Conservation (phyloP, 1,140 invertebrate genomes). For the Calliphora vicina region DNA sequence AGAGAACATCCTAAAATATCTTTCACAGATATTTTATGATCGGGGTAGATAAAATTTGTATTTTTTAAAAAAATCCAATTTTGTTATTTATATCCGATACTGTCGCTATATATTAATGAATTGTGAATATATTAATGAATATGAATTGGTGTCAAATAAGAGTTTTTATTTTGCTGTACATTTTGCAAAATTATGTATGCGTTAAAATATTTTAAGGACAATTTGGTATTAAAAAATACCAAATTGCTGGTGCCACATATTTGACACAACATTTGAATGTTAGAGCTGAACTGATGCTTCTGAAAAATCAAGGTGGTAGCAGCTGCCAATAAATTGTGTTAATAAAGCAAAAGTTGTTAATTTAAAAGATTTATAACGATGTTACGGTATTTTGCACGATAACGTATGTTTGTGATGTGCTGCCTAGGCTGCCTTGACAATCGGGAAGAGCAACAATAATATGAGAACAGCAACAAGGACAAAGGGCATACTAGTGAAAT, state of each 20-base stretch:
- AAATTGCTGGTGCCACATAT: background rate
- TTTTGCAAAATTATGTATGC: too few relatives aligned
- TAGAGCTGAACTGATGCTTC: background rate
- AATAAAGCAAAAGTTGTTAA: conserved; percentile 63
- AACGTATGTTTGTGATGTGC: conserved; percentile 38
- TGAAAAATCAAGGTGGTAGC: conserved; percentile 18
- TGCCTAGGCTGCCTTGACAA: background rate
- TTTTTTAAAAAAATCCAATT: too few relatives aligned
- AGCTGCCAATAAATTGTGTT: conserved; percentile 60
- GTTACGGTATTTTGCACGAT: conserved; percentile 21
- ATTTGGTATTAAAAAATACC: background rate
- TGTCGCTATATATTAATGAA: too few relatives aligned
- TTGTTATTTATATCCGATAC: too few relatives aligned
- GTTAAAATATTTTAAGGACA: too few relatives aligned
- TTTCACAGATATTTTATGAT: too few relatives aligned
- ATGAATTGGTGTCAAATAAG: too few relatives aligned
- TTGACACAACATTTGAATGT: background rate
- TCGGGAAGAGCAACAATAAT: background rate
- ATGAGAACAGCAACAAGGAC: background rate
- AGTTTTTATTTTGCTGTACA: too few relatives aligned
- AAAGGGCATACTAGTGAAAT: background rate
- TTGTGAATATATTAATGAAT: too few relatives aligned
- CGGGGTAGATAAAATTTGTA: too few relatives aligned
- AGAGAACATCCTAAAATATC: too few relatives aligned
- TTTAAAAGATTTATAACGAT: conserved; percentile 60